A percentile compares a stretch with the other conserved stretches of the same genome.
Evolutionary conservation across 2,113 vertebrate species (phyloP).

Genomic region (Ivindomyrus marchei): DNA sequence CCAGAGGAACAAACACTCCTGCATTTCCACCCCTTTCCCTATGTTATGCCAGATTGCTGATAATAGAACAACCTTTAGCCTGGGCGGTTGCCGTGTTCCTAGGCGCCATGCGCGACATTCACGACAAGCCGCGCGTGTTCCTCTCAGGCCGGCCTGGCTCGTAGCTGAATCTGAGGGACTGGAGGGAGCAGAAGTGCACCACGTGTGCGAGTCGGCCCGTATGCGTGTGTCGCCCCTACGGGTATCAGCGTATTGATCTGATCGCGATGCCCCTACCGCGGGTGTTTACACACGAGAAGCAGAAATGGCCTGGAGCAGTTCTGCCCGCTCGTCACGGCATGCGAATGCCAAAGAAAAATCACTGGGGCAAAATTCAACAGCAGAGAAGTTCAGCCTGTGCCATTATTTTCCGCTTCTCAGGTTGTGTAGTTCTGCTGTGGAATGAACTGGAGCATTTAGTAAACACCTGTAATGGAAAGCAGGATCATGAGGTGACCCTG

Average conservation of each 20-base stretch:
- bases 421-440: neutral
- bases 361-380: neutral
- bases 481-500: neutral
- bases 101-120: neutral
- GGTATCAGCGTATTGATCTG: neutral
- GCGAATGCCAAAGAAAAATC: neutral
- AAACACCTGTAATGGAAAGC: neutral
- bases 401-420: neutral
- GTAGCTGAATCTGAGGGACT: neutral
- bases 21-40: neutral
- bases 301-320: neutral
- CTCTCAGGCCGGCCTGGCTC: neutral
- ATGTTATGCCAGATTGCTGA: conserved; percentile 7
- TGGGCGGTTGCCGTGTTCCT: neutral
- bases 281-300: neutral
- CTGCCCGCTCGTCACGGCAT: neutral
- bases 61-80: conserved; percentile 14
- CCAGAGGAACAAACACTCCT: neutral
- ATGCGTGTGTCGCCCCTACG: neutral
- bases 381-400: neutral
- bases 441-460: neutral
- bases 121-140: neutral
- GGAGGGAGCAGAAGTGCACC: neutral
- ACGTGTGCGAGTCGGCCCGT: neutral
- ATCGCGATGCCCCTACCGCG: neutral